phyloP scores from a whole-genome alignment of 2,797 vertebrate species.

The Muscicapa striata region DNA sequence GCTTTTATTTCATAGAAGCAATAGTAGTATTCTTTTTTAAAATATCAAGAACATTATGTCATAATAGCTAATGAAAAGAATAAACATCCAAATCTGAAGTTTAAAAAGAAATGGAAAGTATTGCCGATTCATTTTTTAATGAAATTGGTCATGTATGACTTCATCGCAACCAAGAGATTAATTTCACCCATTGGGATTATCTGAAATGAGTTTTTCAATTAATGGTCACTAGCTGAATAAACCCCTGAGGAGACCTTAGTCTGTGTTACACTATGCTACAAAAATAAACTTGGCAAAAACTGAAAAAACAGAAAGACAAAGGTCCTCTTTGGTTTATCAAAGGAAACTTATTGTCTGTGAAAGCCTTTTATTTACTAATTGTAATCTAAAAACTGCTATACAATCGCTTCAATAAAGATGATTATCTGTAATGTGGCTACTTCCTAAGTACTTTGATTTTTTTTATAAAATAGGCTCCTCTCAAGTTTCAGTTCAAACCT shows the following conservation, averaged over 20 bases:
- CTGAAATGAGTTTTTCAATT: conserved; percentile 60
- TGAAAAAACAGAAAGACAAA: conserved; percentile 31
- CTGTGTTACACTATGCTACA: not conserved
- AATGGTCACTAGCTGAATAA: conserved; percentile 59
- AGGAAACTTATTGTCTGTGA: conserved; percentile 15
- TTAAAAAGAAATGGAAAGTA: not conserved
- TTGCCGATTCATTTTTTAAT: not conserved
- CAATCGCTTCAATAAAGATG: conserved; percentile 1
- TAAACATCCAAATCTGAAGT: not conserved
- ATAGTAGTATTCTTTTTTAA: not conserved
- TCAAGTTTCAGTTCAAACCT: not conserved
- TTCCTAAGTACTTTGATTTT: not conserved
- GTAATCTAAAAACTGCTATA: conserved; percentile 21
- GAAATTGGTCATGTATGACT: not conserved
- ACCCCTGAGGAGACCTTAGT: conserved; percentile 6
- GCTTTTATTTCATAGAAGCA: not conserved
- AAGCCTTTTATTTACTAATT: conserved; percentile 51
- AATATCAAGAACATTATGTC: not conserved
- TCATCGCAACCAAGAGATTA: not conserved
- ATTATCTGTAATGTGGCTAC: not conserved
- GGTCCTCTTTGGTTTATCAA: conserved; percentile 10
- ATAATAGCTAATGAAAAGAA: not conserved
- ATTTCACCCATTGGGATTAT: conserved; percentile 45
- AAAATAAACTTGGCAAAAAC: conserved; percentile 47
- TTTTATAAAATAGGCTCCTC: not conserved